Percentiles rank a stretch among this genome's conserved stretches.
Conservation (phyloP, 2,113 vertebrate genomes). For the Micronycteris hirsuta region DNA sequence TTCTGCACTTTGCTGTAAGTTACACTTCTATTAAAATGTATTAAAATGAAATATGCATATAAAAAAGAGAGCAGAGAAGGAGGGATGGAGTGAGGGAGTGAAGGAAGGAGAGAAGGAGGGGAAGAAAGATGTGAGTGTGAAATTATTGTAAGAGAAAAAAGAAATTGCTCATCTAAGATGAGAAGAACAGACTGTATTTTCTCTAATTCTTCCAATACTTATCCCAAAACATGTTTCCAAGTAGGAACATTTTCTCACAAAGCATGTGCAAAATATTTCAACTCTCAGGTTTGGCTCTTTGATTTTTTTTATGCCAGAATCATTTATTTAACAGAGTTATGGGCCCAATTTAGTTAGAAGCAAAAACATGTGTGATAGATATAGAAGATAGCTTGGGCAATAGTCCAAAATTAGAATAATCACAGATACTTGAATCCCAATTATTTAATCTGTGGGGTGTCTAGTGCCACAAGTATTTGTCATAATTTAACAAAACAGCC, state of each 20-base stretch:
- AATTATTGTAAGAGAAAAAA: conserved; percentile 30
- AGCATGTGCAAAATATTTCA: conserved; percentile 71
- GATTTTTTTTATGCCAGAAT: neutral
- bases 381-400: conserved; percentile 12
- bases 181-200: conserved; percentile 72
- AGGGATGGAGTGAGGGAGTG: neutral
- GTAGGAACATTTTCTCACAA: conserved; percentile 62
- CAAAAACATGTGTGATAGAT: neutral
- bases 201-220: conserved; percentile 63
- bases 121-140: neutral
- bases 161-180: conserved; percentile 3
- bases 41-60: neutral
- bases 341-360: conserved; percentile 24
- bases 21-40: neutral
- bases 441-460: conserved; percentile 54
- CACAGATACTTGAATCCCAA: conserved; percentile 53
- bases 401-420: conserved; percentile 49
- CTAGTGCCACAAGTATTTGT: conserved; percentile 49
- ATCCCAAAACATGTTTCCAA: conserved; percentile 59
- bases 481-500: conserved; percentile 19
- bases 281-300: conserved; percentile 40
- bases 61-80: neutral
- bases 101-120: neutral
- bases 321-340: conserved; percentile 28
- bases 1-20: neutral